Evolutionary conservation across 2,797 vertebrate genomes (phyloP).

Genomic region (Clarias pachynema): DNA sequence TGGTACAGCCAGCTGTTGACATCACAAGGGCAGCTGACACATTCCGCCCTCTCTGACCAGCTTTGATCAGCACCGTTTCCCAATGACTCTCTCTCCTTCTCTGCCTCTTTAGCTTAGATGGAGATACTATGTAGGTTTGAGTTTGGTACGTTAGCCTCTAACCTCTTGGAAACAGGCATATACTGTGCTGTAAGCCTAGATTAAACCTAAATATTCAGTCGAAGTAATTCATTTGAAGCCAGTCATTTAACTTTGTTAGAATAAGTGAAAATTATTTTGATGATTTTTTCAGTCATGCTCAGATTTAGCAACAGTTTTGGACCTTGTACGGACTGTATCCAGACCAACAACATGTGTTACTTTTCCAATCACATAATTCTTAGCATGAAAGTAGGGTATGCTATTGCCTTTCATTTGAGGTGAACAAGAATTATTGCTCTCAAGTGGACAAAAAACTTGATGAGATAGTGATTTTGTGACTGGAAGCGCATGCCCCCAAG

Average conservation of each 20-base stretch:
- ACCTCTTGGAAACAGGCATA: neutral
- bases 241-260: neutral
- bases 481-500: neutral
- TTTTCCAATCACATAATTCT: neutral
- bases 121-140: neutral
- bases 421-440: neutral
- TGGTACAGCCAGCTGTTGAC: slow-evolving; percentile 31
- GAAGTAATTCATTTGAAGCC: too few relatives aligned
- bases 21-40: slow-evolving; percentile 40
- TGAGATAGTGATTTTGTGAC: neutral
- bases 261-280: neutral
- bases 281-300: neutral
- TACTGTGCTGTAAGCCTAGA: neutral
- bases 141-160: neutral
- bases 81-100: neutral
- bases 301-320: neutral
- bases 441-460: neutral
- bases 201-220: neutral
- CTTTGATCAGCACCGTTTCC: slow-evolving; percentile 45
- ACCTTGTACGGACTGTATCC: neutral
- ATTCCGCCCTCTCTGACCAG: slow-evolving; percentile 27
- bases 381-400: neutral
- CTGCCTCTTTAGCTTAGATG: neutral
- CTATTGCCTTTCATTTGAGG: neutral
- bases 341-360: neutral